Evolutionary conservation across 53 echinoderm and acorn worm genomes (phyloP), one percentile per base, ranked within the genome.

Genomic region (Mesocentrotus franciscanus): DNA sequence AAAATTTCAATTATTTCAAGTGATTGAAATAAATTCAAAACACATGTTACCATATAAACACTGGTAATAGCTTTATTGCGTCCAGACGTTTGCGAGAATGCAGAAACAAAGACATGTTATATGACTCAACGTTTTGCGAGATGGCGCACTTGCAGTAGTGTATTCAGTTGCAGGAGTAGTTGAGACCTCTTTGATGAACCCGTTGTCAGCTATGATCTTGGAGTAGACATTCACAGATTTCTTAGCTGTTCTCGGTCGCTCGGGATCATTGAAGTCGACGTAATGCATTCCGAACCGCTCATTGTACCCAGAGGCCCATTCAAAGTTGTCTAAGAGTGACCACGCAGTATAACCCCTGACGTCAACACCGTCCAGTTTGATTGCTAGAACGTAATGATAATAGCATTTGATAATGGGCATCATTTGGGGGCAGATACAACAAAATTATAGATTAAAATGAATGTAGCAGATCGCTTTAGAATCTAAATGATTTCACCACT

Each of bases 321-420:
- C 97, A 56, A 97, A 96, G 59, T 97, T 97, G 61, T 97, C 97
- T 78, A 97, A 89, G 34, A 97, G 90, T 42, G 97, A 97, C 97
- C 97, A 97, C 4, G 96, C 97, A 22, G 96, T 95, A 83, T 97
- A 96, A 22, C 97, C 96, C 61, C 94, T 97, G 10, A 97, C 97
- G 71, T 97, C 94, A 2, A 95, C 95, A 9, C 92, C 66, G 56
- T 97, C 97, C n/a, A 96, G 35, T 16, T 90, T 56, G 64, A 97
- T 96, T 11, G 97, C 97, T 97, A 95, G 20, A 60, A 94, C 20
- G 87, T 11, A 58, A 87, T 13, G 57, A 26, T 9, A 26, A 85
- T 34, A 85, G 17, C 20, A 90, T 26, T 36, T 29, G 9, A 91
- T 62, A 74, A 33, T 33, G 20, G 30, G 20, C 34, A 49, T 49